Conservation (phyloP, 2,888 invertebrate species). For the Hedya salicella region DNA sequence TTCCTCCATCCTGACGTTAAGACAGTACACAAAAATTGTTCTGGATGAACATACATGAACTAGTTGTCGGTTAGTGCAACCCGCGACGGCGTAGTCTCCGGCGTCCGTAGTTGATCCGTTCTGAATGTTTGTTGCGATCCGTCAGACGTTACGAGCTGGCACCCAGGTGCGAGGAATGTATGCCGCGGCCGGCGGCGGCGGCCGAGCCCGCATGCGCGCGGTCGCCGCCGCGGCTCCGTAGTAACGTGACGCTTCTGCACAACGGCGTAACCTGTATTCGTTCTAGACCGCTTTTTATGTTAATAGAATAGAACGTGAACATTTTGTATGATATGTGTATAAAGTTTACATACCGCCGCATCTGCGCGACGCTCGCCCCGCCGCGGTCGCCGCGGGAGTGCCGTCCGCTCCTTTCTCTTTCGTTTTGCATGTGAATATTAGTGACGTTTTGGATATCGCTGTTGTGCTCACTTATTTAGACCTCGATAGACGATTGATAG, state of each 20-base stretch:
- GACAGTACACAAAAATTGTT: constrained; percentile 71
- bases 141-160: constrained; percentile 59
- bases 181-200: constrained; percentile 51
- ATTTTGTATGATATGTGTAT: constrained; percentile 41
- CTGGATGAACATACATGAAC: constrained; percentile 73
- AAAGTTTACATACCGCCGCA: constrained; percentile 29
- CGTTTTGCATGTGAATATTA: constrained; percentile 41
- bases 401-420: constrained; percentile 39
- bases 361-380: constrained; percentile 17
- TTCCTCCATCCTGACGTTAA: constrained; percentile 59
- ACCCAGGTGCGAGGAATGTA: constrained; percentile 67
- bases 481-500: constrained; percentile 14
- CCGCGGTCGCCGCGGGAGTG: neutral
- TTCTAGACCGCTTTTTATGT: constrained; percentile 53
- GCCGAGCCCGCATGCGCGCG: constrained; percentile 2
- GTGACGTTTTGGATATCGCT: constrained; percentile 29
- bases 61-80: constrained; percentile 76
- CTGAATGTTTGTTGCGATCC: constrained; percentile 65
- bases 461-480: constrained; percentile 30
- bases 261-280: constrained; percentile 45
- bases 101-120: constrained; percentile 57
- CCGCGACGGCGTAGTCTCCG: constrained; percentile 70
- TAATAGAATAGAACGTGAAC: constrained; percentile 50
- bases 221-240: constrained; percentile 34
- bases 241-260: constrained; percentile 46